Conservation (phyloP, 2,113 vertebrate species). For the Epinephelus moara region DNA sequence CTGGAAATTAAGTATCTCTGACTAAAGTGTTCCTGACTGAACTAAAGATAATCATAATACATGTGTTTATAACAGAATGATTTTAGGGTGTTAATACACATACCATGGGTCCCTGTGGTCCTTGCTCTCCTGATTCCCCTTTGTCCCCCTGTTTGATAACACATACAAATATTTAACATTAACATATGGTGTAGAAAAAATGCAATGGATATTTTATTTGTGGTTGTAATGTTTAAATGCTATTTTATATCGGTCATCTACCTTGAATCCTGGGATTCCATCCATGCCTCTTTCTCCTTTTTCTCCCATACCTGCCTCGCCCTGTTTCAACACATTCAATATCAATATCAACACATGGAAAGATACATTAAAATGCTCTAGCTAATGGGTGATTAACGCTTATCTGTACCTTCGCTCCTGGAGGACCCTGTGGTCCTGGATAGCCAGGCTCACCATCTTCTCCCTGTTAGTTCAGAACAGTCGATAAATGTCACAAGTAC, state of each 20-base stretch:
- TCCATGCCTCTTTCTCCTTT: slow-evolving; percentile 84
- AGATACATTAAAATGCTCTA: background rate
- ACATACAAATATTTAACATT: background rate
- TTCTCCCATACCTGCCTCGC: slow-evolving; percentile 77
- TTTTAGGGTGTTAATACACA: slow-evolving; percentile 4
- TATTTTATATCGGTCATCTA: slow-evolving; percentile 25
- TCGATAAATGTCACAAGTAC: slow-evolving; percentile 1
- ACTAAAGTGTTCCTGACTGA: too few relatives aligned
- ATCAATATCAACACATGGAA: background rate
- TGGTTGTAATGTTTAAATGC: background rate
- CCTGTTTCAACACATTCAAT: slow-evolving; percentile 65
- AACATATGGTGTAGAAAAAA: background rate
- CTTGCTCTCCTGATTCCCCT: slow-evolving; percentile 81
- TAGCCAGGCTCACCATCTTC: slow-evolving; percentile 88
- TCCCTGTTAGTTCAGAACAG: slow-evolving; percentile 83
- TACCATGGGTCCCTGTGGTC: slow-evolving; percentile 80
- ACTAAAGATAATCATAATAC: background rate
- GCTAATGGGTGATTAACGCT: slow-evolving; percentile 20
- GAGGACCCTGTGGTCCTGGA: slow-evolving; percentile 85
- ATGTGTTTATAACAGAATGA: background rate
- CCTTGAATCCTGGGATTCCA: slow-evolving; percentile 82
- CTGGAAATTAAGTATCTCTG: too few relatives aligned
- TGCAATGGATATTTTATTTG: background rate
- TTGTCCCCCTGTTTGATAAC: slow-evolving; percentile 80
- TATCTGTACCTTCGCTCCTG: slow-evolving; percentile 85